A percentile compares a stretch with the other conserved stretches of the same genome.
These are phyloP conservation scores for Pachypanchax playfairii DNA, from an alignment of 2,113 vertebrate species.

Conservation along the genomic window DNA sequence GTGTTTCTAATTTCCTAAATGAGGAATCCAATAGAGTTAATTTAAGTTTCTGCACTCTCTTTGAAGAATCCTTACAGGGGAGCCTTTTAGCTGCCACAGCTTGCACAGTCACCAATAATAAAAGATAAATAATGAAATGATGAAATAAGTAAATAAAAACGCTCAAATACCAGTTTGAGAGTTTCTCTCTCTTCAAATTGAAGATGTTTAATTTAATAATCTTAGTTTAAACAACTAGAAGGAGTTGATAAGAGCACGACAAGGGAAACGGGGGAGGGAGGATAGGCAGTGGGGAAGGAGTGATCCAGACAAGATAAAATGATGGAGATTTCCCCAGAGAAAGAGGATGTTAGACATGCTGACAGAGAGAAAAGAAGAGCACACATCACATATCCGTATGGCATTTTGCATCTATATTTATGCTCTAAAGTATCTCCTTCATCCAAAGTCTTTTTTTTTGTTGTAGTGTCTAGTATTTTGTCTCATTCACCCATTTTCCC, in stretches of 20 bases:
- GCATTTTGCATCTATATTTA: constrained; percentile 50
- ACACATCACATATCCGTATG: constrained; percentile 64
- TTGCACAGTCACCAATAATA: not conserved
- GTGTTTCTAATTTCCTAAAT: constrained; percentile 65
- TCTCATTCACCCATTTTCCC: constrained; percentile 29
- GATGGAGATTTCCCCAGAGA: constrained; percentile 55
- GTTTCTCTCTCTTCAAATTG: constrained; percentile 33
- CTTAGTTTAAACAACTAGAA: constrained; percentile 48
- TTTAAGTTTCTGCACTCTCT: constrained; percentile 60
- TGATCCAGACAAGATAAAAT: constrained; percentile 42
- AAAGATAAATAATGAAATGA: too few species aligned
- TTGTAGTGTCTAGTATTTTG: constrained; percentile 20
- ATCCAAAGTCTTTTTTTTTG: constrained; percentile 11
- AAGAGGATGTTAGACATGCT: constrained; percentile 38
- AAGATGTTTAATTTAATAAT: constrained; percentile 51
- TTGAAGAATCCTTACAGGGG: constrained; percentile 41
- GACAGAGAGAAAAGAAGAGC: constrained; percentile 43
- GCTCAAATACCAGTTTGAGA: constrained; percentile 30
- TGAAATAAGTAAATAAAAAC: not conserved
- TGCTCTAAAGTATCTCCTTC: constrained; percentile 13
- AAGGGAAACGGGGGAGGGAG: constrained; percentile 5
- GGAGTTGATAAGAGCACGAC: constrained; percentile 36
- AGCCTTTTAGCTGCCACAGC: constrained; percentile 40
- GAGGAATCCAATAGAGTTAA: constrained; percentile 62
- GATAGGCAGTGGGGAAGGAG: constrained; percentile 14